Percentiles rank a stretch among this genome's conserved stretches.
phyloP scores from a whole-genome alignment of 2,888 invertebrate species.

The Troides aeacus region DNA sequence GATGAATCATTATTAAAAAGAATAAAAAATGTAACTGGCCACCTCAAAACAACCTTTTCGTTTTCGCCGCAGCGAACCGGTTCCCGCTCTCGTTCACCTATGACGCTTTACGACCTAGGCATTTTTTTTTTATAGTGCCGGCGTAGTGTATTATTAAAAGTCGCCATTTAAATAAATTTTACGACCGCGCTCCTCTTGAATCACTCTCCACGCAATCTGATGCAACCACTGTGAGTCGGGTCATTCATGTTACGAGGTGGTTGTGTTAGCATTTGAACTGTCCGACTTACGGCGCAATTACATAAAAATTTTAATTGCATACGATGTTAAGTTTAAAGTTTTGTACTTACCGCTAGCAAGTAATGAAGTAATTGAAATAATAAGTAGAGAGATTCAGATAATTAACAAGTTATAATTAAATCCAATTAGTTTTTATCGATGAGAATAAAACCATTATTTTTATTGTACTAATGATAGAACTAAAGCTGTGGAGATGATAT shows the following conservation, averaged over 20 bases:
- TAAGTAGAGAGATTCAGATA: neutral
- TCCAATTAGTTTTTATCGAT: neutral
- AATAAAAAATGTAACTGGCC: slow-evolving; percentile 18
- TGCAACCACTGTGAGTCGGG: slow-evolving; percentile 20
- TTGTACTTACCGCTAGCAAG: neutral
- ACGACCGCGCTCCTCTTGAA: slow-evolving; percentile 24
- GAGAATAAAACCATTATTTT: neutral
- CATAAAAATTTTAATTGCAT: slow-evolving; percentile 2
- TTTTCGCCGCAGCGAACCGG: slow-evolving; percentile 22
- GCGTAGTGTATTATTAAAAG: slow-evolving; percentile 28
- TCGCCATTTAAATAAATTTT: slow-evolving; percentile 28
- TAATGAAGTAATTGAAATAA: neutral
- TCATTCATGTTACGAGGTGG: slow-evolving; percentile 25
- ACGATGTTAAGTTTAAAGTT: neutral
- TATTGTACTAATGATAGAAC: neutral
- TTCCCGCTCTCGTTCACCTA: slow-evolving; percentile 25
- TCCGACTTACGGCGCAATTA: slow-evolving; percentile 11
- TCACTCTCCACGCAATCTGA: slow-evolving; percentile 27
- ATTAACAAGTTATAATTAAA: neutral
- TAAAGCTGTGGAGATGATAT: neutral
- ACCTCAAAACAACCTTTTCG: slow-evolving; percentile 23
- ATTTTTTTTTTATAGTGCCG: slow-evolving; percentile 24
- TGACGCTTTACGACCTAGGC: slow-evolving; percentile 31
- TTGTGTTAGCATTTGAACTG: slow-evolving; percentile 15
- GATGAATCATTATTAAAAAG: slow-evolving; percentile 22